Base-by-base conservation (phyloP, 2,888 invertebrate species). In the Microplitis manilae region DNA sequence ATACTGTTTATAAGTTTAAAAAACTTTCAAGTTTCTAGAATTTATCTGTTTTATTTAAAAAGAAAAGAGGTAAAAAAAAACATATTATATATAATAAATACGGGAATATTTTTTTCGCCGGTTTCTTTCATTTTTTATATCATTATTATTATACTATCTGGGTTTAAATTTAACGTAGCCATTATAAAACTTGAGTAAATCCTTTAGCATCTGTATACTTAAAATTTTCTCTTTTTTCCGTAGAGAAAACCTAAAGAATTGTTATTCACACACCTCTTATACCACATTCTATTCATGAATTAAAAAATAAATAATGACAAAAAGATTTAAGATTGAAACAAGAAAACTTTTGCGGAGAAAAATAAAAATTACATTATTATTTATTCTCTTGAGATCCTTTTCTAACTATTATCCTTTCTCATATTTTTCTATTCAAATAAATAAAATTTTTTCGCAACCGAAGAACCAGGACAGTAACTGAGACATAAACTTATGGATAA, bases 231-330 rank as follows among this genome's bases (percentile, higher is more conserved):
- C 30, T 74, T 60, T 50, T 50, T 50, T 50, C 38, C 67, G n/a
- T 30, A 20, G 64, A 64, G 64, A 50, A 50, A 50, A 50, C 50
- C 50, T 50, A 50, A 50, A 50, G 50, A 50, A 13, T 50, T 50
- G 70, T 70, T 70, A 62, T 62, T 62, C 62, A 62, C 62, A 72
- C 61, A 72, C 38, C 30, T 39, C 61, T 62, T 39, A 40, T 38
- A 60, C 38, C 40, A 60, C 20, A 38, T 40, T 72, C 79, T 50
- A 50, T 50, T 50, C 77, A 81, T 81, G 81, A 84, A 83, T 84
- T 82, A 83, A 80, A 30, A 81, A 82, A 78, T 80, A 76, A 78
- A 83, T 80, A 83, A 30, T 30, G 4, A 30, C 30, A 30, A 30
- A 30, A 50, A 50, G 50, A 50, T 50, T 50, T 13, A 50, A 50